Base-by-base conservation (phyloP, 2,888 invertebrate species). In the Philhelius pedissequus region DNA sequence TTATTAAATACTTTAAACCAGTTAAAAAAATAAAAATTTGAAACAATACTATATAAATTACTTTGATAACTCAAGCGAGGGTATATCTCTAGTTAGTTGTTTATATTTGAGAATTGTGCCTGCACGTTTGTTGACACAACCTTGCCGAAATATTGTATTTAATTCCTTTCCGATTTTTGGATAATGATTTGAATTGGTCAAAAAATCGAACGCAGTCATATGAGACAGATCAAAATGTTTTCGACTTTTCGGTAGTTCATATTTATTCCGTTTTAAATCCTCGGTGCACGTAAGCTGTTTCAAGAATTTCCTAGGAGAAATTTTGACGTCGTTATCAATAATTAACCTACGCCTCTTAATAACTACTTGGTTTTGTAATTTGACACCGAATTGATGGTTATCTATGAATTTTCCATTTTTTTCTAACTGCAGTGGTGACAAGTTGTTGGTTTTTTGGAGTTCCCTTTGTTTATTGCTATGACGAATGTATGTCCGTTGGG, bases 121-220 rank as follows among this genome's bases (percentile, higher is more conserved):
- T 1, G 78, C 38, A 1, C 11, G n/a, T 25, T 64, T 74, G 27
- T 83, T 69, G 1, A 80, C 25, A 60, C 88, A 88, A 6, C 87
- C 81, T 22, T 83, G 79, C 0, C 87, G 87, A 75, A 89, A 88
- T 30, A 86, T 83, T 30, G 83, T 7, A 62, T 87, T 87, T 15
- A 88, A 76, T 18, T 86, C 76, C 3, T 25, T 25, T 3, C 87
- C 30, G 18, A 88, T 81, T 5, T 38, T 27, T 0, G 50, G 54
- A 0, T 40, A n/a, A 0, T 81, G 79, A 48, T 86, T 81, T 0
- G 90, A 87, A n/a, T 86, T 87, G 4, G 89, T 90, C 7, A 91
- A 71, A 48, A 89, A 73, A 83, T 91, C 90, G 22, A 88, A 91
- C 0, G 91, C 91, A 0, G 88, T 89, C 3, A 35, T 68, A n/a